Evolutionary conservation across 2,888 invertebrate genomes (phyloP).

Genomic region (Dicyrtoma fusca): DNA sequence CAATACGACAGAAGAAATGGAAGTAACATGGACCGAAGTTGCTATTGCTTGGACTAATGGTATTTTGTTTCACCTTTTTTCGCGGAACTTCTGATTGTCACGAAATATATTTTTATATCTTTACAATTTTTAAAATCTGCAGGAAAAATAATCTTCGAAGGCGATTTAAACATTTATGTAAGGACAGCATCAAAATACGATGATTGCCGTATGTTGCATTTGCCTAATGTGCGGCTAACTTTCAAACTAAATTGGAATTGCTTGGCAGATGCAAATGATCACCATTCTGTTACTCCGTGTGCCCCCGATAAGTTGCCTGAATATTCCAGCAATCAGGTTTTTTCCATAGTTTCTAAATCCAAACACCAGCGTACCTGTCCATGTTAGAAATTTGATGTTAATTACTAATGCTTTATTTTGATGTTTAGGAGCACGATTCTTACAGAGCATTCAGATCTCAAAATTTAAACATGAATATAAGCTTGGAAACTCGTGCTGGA

Average conservation of each 20-base stretch:
- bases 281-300: slow-evolving; percentile 92
- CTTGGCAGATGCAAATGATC: slow-evolving; percentile 91
- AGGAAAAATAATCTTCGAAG: slow-evolving; percentile 86
- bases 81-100: no score
- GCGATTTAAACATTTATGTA: slow-evolving; percentile 91
- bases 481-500: slow-evolving; percentile 73
- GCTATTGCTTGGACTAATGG: slow-evolving; percentile 96
- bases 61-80: slow-evolving; percentile 56
- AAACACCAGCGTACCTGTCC: neutral
- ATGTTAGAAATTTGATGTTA: neutral
- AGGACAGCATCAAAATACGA: slow-evolving; percentile 98
- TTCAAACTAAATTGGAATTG: slow-evolving; percentile 89
- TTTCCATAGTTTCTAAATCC: neutral
- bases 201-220: slow-evolving; percentile 88
- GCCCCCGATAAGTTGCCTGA: slow-evolving; percentile 96
- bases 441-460: slow-evolving; percentile 92
- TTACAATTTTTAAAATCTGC: slow-evolving; percentile 8
- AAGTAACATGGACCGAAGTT: slow-evolving; percentile 91
- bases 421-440: slow-evolving; percentile 81
- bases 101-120: neutral
- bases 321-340: slow-evolving; percentile 89
- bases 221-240: slow-evolving; percentile 83
- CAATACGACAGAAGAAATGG: slow-evolving; percentile 99
- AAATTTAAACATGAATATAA: slow-evolving; percentile 76
- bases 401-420: neutral